Percentiles rank a stretch among this genome's conserved stretches.
Conservation (phyloP, 1,140 invertebrate species). For the Drosophila equinoxialis region DNA sequence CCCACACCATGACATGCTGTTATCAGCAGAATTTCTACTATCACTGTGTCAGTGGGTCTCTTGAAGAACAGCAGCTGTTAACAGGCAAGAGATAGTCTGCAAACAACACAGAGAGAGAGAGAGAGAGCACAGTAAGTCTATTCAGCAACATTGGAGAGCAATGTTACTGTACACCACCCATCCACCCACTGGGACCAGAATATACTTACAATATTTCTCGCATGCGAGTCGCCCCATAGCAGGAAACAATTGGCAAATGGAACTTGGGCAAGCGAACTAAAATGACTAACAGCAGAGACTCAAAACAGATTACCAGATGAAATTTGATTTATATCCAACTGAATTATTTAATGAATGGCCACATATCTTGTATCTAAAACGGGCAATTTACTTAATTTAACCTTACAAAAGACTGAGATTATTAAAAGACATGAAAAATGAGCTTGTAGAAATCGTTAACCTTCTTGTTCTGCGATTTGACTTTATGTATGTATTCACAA, state of each 20-base stretch:
- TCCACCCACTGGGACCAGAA: background rate
- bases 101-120: background rate
- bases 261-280: slow-evolving; percentile 8
- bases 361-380: background rate
- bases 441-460: too few relatives aligned
- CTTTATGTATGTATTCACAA: too few relatives aligned
- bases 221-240: slow-evolving; percentile 32
- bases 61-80: slow-evolving; percentile 29
- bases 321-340: background rate
- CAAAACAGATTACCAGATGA: background rate
- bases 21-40: slow-evolving; percentile 60
- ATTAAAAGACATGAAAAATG: too few relatives aligned
- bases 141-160: background rate
- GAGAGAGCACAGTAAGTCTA: background rate
- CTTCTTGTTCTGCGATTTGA: too few relatives aligned
- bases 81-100: slow-evolving; percentile 11
- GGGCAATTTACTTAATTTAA: background rate
- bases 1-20: slow-evolving; percentile 56
- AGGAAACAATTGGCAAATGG: slow-evolving; percentile 18
- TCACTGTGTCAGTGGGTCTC: slow-evolving; percentile 77
- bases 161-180: slow-evolving; percentile 1
- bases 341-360: background rate
- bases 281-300: background rate
- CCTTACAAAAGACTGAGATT: too few relatives aligned
- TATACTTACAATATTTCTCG: slow-evolving; percentile 23